Percentiles rank a stretch among this genome's conserved stretches.
phyloP scores from a whole-genome alignment of 2,797 vertebrate genomes.

The Alexandromys oeconomus region DNA sequence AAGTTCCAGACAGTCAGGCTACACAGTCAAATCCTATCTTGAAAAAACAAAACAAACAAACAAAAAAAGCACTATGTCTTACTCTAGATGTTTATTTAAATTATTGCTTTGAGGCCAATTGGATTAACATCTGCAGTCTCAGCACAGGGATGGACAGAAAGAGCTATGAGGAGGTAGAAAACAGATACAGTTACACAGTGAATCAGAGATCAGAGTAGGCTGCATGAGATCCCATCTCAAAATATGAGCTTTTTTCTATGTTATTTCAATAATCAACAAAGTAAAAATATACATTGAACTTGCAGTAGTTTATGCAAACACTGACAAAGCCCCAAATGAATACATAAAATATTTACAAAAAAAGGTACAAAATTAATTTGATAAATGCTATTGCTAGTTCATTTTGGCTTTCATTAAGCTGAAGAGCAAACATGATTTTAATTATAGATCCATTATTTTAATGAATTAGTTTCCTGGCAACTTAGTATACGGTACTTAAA shows the following conservation, averaged over 20 bases:
- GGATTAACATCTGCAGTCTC: not conserved
- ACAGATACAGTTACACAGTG: no score
- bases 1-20: not conserved
- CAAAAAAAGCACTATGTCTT: not conserved
- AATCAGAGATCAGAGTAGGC: not conserved
- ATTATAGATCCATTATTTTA: not conserved
- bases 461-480: not conserved
- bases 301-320: not conserved
- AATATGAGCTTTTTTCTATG: not conserved
- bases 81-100: not conserved
- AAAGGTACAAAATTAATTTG: not conserved
- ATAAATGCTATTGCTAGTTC: no score
- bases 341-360: not conserved
- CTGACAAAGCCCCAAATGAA: not conserved
- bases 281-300: not conserved
- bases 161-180: not conserved
- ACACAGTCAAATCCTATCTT: not conserved
- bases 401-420: not conserved
- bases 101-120: not conserved
- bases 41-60: not conserved
- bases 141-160: not conserved
- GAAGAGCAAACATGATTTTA: not conserved
- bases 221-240: not conserved
- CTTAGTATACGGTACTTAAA: not conserved
- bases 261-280: not conserved